phyloP scores from a whole-genome alignment of 1,140 invertebrate genomes.

The Chrysoperla carnea region DNA sequence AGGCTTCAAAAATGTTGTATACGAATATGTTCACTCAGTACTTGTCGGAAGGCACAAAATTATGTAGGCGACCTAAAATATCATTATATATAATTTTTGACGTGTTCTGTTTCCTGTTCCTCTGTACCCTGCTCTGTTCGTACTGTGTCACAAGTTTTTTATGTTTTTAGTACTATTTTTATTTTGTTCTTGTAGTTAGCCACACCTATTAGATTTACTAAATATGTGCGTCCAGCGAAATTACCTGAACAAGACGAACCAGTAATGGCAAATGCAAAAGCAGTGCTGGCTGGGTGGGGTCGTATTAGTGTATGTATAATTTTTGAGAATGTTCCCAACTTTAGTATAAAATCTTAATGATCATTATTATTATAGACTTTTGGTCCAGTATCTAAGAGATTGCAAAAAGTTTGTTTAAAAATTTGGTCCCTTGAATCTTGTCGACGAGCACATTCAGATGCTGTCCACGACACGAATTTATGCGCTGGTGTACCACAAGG shows the following conservation, averaged over 20 bases:
- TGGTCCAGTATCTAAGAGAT: conserved; percentile 15
- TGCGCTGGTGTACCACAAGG: conserved; percentile 23
- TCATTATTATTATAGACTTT: conserved; percentile 12
- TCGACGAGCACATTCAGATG: conserved; percentile 12
- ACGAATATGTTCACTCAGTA: too few relatives aligned
- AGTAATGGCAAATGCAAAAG: not conserved
- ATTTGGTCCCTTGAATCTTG: conserved; percentile 19
- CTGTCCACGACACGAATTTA: conserved; percentile 8
- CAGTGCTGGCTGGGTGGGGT: conserved; percentile 5
- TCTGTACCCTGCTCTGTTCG: too few relatives aligned
- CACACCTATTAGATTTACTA: not conserved
- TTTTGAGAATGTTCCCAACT: not conserved
- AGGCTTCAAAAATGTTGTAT: too few relatives aligned
- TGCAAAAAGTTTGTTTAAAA: conserved; percentile 21
- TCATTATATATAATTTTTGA: too few relatives aligned
- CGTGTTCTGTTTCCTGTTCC: too few relatives aligned
- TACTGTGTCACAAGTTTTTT: too few relatives aligned
- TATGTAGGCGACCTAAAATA: too few relatives aligned
- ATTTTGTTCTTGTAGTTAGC: not conserved
- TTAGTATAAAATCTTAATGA: not conserved
- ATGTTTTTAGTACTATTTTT: too few relatives aligned
- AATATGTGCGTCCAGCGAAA: not conserved
- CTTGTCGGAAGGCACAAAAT: too few relatives aligned
- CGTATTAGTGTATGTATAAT: not conserved
- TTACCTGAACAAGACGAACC: not conserved